phyloP scores from a whole-genome alignment of 2,888 invertebrate genomes.

The Cephus nigrinus region DNA sequence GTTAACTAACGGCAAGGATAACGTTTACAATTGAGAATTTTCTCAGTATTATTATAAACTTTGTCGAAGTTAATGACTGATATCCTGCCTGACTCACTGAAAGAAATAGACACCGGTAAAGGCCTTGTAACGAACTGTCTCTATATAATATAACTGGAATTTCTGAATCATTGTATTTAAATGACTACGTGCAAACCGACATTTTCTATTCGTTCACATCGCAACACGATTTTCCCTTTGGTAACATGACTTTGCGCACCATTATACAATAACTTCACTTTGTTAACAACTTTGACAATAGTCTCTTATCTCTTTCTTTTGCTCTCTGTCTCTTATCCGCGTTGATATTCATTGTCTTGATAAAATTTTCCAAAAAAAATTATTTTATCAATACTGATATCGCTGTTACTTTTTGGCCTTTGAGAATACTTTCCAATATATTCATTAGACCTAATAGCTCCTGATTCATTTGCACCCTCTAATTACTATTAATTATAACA shows the following conservation, averaged over 20 bases:
- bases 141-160: background rate
- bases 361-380: background rate
- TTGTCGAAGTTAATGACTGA: slow-evolving; percentile 57
- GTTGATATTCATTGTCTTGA: background rate
- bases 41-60: slow-evolving; percentile 62
- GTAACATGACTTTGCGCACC: background rate
- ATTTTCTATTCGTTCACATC: background rate
- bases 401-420: background rate
- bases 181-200: background rate
- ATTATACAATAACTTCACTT: background rate
- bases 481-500: background rate
- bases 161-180: background rate
- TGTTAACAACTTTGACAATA: background rate
- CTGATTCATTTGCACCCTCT: background rate
- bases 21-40: slow-evolving; percentile 43
- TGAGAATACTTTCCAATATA: background rate
- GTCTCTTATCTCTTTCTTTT: too few species aligned
- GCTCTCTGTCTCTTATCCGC: background rate
- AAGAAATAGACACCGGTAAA: background rate
- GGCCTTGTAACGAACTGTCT: background rate
- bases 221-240: background rate
- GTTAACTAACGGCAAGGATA: slow-evolving; percentile 24
- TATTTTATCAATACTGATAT: background rate
- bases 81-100: slow-evolving; percentile 54
- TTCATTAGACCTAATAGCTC: background rate